phyloP scores from a whole-genome alignment of 1,140 invertebrate species.

The Branchinecta lynchi region DNA sequence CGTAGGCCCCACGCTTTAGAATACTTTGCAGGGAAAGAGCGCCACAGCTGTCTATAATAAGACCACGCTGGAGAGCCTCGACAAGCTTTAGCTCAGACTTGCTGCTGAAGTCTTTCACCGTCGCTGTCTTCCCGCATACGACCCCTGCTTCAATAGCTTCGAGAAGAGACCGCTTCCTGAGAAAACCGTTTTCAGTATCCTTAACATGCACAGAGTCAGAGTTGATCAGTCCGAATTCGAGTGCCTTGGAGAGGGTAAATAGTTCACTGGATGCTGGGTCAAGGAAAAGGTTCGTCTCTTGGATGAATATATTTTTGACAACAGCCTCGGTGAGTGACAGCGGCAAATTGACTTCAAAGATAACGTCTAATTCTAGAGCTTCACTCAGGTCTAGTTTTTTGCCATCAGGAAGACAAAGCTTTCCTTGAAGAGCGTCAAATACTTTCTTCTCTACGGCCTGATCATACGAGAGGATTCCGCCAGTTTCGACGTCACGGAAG shows the following conservation, averaged over 20 bases:
- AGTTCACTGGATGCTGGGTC: slow-evolving; percentile 58
- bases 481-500: slow-evolving; percentile 44
- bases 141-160: slow-evolving; percentile 57
- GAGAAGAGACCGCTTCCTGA: slow-evolving; percentile 52
- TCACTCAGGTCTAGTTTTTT: slow-evolving; percentile 62
- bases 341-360: slow-evolving; percentile 61
- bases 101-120: slow-evolving; percentile 49
- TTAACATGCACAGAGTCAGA: slow-evolving; percentile 64
- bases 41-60: slow-evolving; percentile 60
- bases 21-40: slow-evolving; percentile 68
- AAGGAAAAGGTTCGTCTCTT: slow-evolving; percentile 53
- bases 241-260: slow-evolving; percentile 54
- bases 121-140: slow-evolving; percentile 53
- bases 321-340: slow-evolving; percentile 68
- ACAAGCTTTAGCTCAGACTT: slow-evolving; percentile 51
- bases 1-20: slow-evolving; percentile 69
- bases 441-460: slow-evolving; percentile 61
- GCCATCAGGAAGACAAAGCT: slow-evolving; percentile 40
- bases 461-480: slow-evolving; percentile 58
- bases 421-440: slow-evolving; percentile 55
- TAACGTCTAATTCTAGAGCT: slow-evolving; percentile 64
- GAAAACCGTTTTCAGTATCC: slow-evolving; percentile 55
- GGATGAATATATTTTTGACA: slow-evolving; percentile 62
- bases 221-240: slow-evolving; percentile 57
- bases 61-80: slow-evolving; percentile 61